A percentile compares a stretch with the other conserved stretches of the same genome.
Conservation (phyloP, 1,140 invertebrate genomes). For the Oedothorax gibbosus region DNA sequence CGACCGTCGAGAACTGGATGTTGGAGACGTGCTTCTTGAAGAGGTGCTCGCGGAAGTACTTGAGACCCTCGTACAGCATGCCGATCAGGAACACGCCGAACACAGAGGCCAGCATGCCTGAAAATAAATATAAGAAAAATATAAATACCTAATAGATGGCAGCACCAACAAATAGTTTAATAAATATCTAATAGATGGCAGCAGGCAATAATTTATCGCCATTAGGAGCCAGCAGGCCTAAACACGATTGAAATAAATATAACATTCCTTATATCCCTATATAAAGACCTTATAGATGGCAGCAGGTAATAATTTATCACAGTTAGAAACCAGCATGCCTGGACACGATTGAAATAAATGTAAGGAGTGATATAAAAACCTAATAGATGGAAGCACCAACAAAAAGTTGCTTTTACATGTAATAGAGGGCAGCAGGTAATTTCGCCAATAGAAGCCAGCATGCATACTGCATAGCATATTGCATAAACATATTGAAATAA, state of each 20-base stretch:
- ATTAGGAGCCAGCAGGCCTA: neutral
- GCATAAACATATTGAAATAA: too few relatives aligned
- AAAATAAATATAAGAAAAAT: neutral
- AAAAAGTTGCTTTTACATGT: too few relatives aligned
- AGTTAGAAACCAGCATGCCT: too few relatives aligned
- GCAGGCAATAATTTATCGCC: too few relatives aligned
- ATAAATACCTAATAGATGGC: neutral
- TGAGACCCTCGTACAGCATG: constrained; percentile 89
- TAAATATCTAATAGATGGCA: neutral
- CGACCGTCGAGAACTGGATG: constrained; percentile 56
- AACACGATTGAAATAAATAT: neutral
- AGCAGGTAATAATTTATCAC: too few relatives aligned
- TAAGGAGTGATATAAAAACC: too few relatives aligned
- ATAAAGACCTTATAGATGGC: too few relatives aligned
- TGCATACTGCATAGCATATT: too few relatives aligned
- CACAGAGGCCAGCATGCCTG: constrained; percentile 82
- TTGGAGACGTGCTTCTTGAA: constrained; percentile 46
- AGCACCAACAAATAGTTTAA: neutral
- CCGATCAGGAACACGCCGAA: constrained; percentile 87
- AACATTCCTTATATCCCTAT: too few relatives aligned
- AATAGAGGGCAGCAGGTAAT: too few relatives aligned
- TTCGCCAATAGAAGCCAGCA: constrained; percentile 80
- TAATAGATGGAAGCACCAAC: too few relatives aligned
- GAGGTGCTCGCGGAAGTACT: constrained; percentile 79
- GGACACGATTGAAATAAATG: too few relatives aligned